phyloP scores from a whole-genome alignment of 2,113 vertebrate species.

The human (Homo sapiens) region GRCh38 chr2:218845501-218846000 shows the following conservation, averaged over 20 bases:
- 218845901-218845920: too few species aligned
- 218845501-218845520: neutral
- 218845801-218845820: neutral
- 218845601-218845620: neutral
- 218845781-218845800: neutral
- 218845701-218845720: neutral
- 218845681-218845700: neutral
- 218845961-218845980: too few species aligned
- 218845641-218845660: neutral
- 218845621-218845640: neutral
- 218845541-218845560: neutral
- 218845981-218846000: too few species aligned
- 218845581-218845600: neutral
- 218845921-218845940: too few species aligned
- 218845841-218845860: neutral
- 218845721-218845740: neutral
- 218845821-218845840: neutral
- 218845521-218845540: neutral
- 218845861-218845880: conserved; percentile 24
- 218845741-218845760: neutral
- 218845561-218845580: neutral
- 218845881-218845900: too few species aligned
- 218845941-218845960: too few species aligned
- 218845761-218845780: neutral
- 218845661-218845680: neutral